These are phyloP conservation scores for Tachina lurida DNA, from an alignment of 2,888 invertebrate genomes.

Conservation along the genomic window DNA sequence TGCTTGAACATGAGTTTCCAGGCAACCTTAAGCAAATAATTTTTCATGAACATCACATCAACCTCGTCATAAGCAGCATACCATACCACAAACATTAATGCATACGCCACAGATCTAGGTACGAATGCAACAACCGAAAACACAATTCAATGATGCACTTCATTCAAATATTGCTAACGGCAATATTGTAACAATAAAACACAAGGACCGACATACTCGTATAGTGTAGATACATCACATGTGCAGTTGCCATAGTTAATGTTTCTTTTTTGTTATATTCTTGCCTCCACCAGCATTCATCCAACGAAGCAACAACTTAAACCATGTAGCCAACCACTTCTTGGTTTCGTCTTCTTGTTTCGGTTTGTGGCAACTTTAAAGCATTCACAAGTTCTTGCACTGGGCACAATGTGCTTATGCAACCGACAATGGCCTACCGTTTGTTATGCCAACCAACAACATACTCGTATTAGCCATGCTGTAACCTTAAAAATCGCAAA, in stretches of 20 bases:
- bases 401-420: conserved; percentile 63
- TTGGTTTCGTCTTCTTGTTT: conserved; percentile 3
- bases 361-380: conserved; percentile 18
- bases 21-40: conserved; percentile 69
- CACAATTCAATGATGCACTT: conserved; percentile 70
- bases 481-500: conserved; percentile 61
- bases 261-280: conserved; percentile 9
- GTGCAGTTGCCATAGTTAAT: conserved; percentile 13
- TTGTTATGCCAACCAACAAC: conserved; percentile 75
- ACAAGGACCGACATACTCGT: not conserved
- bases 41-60: conserved; percentile 63
- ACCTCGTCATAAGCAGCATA: conserved; percentile 42
- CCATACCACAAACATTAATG: conserved; percentile 42
- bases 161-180: conserved; percentile 68
- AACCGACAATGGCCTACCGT: conserved; percentile 76
- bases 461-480: conserved; percentile 75
- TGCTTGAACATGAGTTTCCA: conserved; percentile 68
- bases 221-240: not conserved
- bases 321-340: conserved; percentile 17
- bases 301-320: conserved; percentile 24
- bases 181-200: conserved; percentile 66
- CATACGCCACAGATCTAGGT: conserved; percentile 3
- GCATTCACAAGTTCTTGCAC: conserved; percentile 56
- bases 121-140: conserved; percentile 47
- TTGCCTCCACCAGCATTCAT: conserved; percentile 55